Evolutionary conservation across 1,140 invertebrate species (phyloP), one percentile per base, ranked within the genome.

Genomic region (Zaprionus kolodkinae): DNA sequence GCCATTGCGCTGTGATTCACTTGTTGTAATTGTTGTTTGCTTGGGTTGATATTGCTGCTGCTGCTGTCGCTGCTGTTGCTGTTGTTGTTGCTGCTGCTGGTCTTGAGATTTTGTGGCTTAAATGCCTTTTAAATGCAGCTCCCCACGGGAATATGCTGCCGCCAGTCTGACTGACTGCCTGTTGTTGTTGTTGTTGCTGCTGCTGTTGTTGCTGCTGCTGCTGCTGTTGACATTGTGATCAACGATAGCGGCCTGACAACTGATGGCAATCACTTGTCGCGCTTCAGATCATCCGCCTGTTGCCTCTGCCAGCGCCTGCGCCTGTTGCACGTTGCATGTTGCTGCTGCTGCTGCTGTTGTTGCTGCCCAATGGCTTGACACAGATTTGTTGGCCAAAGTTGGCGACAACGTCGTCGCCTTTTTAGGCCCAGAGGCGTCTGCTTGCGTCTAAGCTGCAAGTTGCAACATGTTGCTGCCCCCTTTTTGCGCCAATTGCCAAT

Each of bases 81-180:
- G 36, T 6, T 38, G 36, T 6, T 38, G 43, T 7, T 21, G 45
- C 45, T 50, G 45, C 45, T 57, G 71, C 72, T 67, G 68, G 67
- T 79, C 88, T 78, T 75, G 59, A 75, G 84, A 83, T 91, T 87
- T 87, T 91, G 84, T 91, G 87, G 80, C 87, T 91, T 91, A 91
- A 91, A 91, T 91, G 89, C 80, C 82, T 89, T 91, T 91, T 91
- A 89, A 91, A 91, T 87, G 85, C 89, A 86, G 75, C 82, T 89
- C 89, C 89, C 89, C 85, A 89, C 80, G 89, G 89, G 89, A 91
- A 91, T 91, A 84, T 88, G 84, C 84, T 60, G 84, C 76, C 81
- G 81, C 81, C 81, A 85, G 81, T 86, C 81, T 74, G 79, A 73
- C 84, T 74, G 82, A 85, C 79, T 77, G 67, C 57, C 59, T 57